Evolutionary conservation across 2,888 invertebrate genomes (phyloP).

Genomic region (Rhorus exstirpatorius): DNA sequence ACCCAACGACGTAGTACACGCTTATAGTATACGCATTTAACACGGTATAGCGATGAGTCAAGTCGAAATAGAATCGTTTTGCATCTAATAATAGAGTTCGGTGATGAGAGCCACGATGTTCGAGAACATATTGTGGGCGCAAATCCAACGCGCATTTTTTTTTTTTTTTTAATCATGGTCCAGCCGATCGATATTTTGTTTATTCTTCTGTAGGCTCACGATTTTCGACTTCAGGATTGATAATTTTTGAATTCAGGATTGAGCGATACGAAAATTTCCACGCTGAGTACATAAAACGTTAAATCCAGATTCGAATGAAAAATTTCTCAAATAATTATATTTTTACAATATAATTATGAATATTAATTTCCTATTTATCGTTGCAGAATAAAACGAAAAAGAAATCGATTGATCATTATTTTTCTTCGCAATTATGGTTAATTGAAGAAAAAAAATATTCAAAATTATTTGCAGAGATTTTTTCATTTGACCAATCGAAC

Average conservation of each 20-base stretch:
- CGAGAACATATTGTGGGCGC: slow-evolving; percentile 45
- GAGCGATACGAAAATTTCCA: no score
- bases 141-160: slow-evolving; percentile 31
- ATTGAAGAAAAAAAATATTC: neutral
- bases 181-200: slow-evolving; percentile 47
- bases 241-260: no score
- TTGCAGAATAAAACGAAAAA: no score
- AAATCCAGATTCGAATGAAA: no score
- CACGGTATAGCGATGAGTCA: slow-evolving; percentile 25
- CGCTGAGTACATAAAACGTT: no score
- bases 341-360: no score
- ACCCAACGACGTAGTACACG: slow-evolving; percentile 29
- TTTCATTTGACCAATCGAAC: no score
- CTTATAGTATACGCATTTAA: slow-evolving; percentile 11
- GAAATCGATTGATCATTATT: no score
- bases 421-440: no score
- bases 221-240: neutral
- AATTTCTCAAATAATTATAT: no score
- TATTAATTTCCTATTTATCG: no score
- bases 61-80: slow-evolving; percentile 63
- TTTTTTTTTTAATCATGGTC: slow-evolving; percentile 31
- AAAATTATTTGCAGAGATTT: neutral
- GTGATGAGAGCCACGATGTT: slow-evolving; percentile 34
- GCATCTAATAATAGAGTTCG: slow-evolving; percentile 62
- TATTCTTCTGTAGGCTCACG: slow-evolving; percentile 11